Base-by-base conservation (phyloP, 53 echinoderm and acorn worm genomes). In the Luidia sarsii region DNA sequence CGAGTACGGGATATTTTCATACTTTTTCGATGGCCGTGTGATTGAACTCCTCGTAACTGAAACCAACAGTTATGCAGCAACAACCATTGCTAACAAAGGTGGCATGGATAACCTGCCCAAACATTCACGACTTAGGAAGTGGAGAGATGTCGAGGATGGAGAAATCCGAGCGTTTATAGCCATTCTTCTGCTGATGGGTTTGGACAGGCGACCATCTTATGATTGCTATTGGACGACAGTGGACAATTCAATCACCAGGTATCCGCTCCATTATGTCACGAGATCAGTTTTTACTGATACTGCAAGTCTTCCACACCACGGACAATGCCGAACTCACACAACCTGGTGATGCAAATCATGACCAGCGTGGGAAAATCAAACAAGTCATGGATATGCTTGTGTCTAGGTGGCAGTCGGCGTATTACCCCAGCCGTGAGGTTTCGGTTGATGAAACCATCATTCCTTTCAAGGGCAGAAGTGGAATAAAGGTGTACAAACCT, bases 21-120 rank as follows among this genome's bases (percentile, higher is more conserved):
- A n/a, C n/a, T n/a, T n/a, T n/a, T 37, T 75, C 39, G 59, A 57
- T 39, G 30, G 10, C 3, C 60, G 60, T 39, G 77, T 49, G 3
- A 39, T 75, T 7, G 27, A 75, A 30, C 24, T 75, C 11, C 46
- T 75, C 7, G 77, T 75, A 8, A 4, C 4, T 10, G 77, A 75
- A 59, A 75, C 60, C 13, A 75, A 75, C 41, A 3, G 77, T 20
- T 75, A 75, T 59, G 60, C 77, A 23, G 60, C 65, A 59, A 23
- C 61, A 21, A 57, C 60, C 21, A 24, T 75, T 23, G 37, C 39
- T 8, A 41, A 21, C 1, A 41, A 75, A 39, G 68, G 73, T 15
- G 73, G 73, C 7, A 68, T 22, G 54, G 73, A 72, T 3, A 33
- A 29, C 9, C 16, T 75, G 27, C 24, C 33, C 39, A 22, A 21